Evolutionary conservation across 2,797 vertebrate genomes (phyloP), one percentile per base, ranked within the genome.

Genomic region (Champsocephalus gunnari): DNA sequence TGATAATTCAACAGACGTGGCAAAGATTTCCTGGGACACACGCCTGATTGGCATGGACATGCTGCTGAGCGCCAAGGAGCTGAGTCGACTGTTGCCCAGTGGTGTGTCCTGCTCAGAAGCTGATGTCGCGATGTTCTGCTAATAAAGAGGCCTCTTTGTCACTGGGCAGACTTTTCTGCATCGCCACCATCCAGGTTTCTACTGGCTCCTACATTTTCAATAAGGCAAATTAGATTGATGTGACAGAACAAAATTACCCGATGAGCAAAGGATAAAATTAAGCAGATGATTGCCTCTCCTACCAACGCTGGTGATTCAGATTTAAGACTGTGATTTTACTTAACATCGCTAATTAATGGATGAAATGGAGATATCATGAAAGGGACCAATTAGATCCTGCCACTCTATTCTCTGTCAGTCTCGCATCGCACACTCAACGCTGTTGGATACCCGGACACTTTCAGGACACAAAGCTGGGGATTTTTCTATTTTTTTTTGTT

Each of bases 51-150:
- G 89, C 91, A 81, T 59, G 41, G 75, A 81, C 11, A 38, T 0
- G 77, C 71, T 12, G 49, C 68, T 44, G 57, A 16, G 75, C 79
- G 91, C 91, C 91, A 92, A 79, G 54, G 70, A 77, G 71, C 87
- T 58, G 66, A 83, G 80, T 24, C 59, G 70, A 78, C 88, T 51
- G 76, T 28, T 83, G 84, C 85, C 88, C 87, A 77, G 79, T 79
- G 71, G 72, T 67, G 81, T 77, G 83, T 81, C 81, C 78, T 55
- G 73, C 82, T 88, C 88, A 48, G 74, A 85, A 38, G 59, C 75
- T 90, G 90, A 91, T 88, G 84, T 69, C 80, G 88, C 89, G 80
- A 91, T 91, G 89, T 80, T 81, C 75, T 66, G 68, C 84, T 89
- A 85, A 92, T 91, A 85, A 88, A 90, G 71, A 85, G 75, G 82